Percentiles rank a stretch among this genome's conserved stretches.
phyloP scores from a whole-genome alignment of 2,888 invertebrate species.

The Andrena trimmerana region DNA sequence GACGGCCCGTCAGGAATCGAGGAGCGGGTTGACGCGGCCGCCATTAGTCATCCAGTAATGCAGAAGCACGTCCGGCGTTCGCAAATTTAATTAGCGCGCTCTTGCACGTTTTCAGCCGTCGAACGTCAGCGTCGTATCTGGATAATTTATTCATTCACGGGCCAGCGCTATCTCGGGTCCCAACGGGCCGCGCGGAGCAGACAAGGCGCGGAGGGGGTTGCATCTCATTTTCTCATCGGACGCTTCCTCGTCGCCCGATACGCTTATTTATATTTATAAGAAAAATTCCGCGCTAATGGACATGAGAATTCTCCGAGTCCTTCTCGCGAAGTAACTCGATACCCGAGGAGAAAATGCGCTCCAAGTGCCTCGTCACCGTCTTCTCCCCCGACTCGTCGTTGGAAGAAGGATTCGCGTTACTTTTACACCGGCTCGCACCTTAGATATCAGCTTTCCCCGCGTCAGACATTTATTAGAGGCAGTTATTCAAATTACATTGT shows the following conservation, averaged over 20 bases:
- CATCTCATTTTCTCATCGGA: slow-evolving; percentile 63
- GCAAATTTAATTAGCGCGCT: slow-evolving; percentile 74
- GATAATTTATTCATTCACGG: slow-evolving; percentile 68
- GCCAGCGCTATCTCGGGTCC: slow-evolving; percentile 30
- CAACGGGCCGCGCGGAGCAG: not conserved
- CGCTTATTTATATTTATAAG: slow-evolving; percentile 64
- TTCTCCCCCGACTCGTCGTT: not conserved
- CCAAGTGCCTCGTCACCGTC: not conserved
- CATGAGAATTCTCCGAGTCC: slow-evolving; percentile 44
- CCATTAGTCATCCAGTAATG: slow-evolving; percentile 68
- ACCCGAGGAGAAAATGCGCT: slow-evolving; percentile 32
- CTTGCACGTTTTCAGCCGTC: slow-evolving; percentile 59
- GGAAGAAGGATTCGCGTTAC: slow-evolving; percentile 28
- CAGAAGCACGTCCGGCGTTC: slow-evolving; percentile 64
- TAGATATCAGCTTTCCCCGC: slow-evolving; percentile 32
- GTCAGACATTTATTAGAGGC: slow-evolving; percentile 43
- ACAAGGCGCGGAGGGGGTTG: slow-evolving; percentile 8
- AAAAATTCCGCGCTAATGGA: slow-evolving; percentile 68
- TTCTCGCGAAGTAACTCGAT: slow-evolving; percentile 41
- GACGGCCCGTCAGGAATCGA: slow-evolving; percentile 44
- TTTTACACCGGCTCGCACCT: slow-evolving; percentile 2
- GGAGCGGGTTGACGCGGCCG: slow-evolving; percentile 55
- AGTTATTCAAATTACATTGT: slow-evolving; percentile 53
- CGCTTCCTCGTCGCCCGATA: slow-evolving; percentile 41
- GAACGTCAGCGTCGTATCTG: slow-evolving; percentile 56